Base-by-base conservation (phyloP, 2,113 vertebrate genomes). In the Ptilonorhynchus violaceus region DNA sequence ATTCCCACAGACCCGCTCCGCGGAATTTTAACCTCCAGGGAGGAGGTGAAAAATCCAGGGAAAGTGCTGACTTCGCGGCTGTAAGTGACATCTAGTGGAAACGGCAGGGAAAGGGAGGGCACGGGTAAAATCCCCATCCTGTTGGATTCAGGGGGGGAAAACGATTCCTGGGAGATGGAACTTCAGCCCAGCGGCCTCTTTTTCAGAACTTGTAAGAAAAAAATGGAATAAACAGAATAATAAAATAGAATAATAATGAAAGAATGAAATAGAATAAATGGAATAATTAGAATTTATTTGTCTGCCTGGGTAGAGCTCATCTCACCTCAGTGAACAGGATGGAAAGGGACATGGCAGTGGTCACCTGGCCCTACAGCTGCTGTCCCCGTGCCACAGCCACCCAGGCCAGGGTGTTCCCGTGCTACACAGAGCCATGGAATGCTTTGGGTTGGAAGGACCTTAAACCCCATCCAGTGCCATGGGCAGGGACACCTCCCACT, bases 1-100 rank as follows among this genome's bases (percentile, higher is more conserved):
- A 33, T 76, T 31, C 31, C 12, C 74, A 13, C 7, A 42, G 60
- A 63, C 10, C 66, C 64, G 11, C 31, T 47, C 8, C 20, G 1
- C 13, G 2, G 49, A 7, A 10, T 27, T 21, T 31, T 13, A 35
- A 12, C 21, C 58, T 35, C 31, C 6, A 8, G 31, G 3, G 25
- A 73, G 37, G 30, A 56, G 59, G 52, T 60, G 22, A 72, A 92
- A 91, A 86, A 92, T 11, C 33, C 9, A 2, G 41, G 64, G 85
- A 46, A 76, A n/a, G 1, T 3, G 10, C 20, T 15, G 55, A 96
- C 95, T 97, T 66, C 16, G 92, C 62, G 93, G 89, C 91, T 95
- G 85, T 62, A 96, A 81, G 96, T 96, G 97, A 97, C 97, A 97
- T 76, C 97, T 97, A 97, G 96, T 94, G 97, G 95, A 88, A 94